Evolutionary conservation across 1,140 invertebrate genomes (phyloP).

Genomic region (Maniola jurtina): DNA sequence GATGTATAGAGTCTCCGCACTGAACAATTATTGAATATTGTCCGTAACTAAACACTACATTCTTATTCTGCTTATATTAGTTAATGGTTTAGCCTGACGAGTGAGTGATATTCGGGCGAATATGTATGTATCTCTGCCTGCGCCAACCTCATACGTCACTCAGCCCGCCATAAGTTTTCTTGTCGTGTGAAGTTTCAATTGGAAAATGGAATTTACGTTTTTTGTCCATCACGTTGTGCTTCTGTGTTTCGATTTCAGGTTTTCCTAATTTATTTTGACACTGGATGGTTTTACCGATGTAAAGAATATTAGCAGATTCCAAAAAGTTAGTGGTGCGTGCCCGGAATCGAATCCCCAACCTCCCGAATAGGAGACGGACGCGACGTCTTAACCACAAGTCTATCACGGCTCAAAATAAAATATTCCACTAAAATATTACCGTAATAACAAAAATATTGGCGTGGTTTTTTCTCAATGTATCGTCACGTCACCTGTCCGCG

Average conservation of each 20-base stretch:
- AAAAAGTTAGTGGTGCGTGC: too few species aligned
- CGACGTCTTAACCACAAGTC: too few species aligned
- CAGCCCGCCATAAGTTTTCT: constrained; percentile 42
- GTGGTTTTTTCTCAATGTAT: constrained; percentile 26
- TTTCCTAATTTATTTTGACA: too few species aligned
- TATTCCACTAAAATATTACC: background rate
- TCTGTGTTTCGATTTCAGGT: background rate
- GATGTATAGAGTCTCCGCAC: too few species aligned
- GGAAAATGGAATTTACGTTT: constrained; percentile 40
- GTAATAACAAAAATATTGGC: constrained; percentile 8
- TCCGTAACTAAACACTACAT: too few species aligned
- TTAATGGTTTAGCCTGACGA: constrained; percentile 48
- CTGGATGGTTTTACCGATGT: too few species aligned
- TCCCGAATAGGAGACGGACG: background rate
- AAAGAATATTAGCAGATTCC: too few species aligned
- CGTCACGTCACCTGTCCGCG: constrained; percentile 52
- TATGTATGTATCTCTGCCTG: constrained; percentile 45
- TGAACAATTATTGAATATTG: too few species aligned
- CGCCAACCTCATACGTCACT: constrained; percentile 53
- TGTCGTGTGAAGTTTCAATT: constrained; percentile 33
- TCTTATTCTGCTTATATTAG: too few species aligned
- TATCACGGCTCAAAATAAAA: background rate
- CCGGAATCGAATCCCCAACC: too few species aligned
- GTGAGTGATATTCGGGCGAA: constrained; percentile 39
- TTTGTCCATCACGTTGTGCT: constrained; percentile 20